These are phyloP conservation scores for Amblyjoppa proteus DNA, from an alignment of 2,888 invertebrate species.

Conservation along the genomic window DNA sequence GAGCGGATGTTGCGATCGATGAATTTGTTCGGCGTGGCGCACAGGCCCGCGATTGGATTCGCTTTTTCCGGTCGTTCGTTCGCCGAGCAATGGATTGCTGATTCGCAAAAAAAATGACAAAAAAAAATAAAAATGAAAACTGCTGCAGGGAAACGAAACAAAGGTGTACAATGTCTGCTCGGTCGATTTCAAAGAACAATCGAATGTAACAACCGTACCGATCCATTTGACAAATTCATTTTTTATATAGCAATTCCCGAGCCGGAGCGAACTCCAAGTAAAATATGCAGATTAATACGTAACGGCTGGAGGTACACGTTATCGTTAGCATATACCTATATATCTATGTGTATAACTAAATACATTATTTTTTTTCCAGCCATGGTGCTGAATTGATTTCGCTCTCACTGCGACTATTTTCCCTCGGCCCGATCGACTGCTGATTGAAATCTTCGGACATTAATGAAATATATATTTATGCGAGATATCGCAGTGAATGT, in stretches of 20 bases:
- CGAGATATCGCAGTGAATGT: no score
- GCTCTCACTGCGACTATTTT: background rate
- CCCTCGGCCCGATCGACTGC: background rate
- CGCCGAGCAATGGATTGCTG: background rate
- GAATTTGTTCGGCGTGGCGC: constrained; percentile 10
- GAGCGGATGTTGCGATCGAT: constrained; percentile 28
- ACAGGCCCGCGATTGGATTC: constrained; percentile 5
- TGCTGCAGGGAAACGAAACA: background rate
- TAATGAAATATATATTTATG: no score
- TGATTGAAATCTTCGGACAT: background rate
- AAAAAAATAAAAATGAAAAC: background rate
- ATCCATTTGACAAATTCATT: constrained; percentile 12
- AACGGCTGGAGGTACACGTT: background rate
- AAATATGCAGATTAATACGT: constrained; percentile 13
- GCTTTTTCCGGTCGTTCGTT: constrained; percentile 10
- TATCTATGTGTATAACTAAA: no score
- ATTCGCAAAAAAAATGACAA: background rate
- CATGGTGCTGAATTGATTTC: background rate
- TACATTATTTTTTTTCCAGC: no score
- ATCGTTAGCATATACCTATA: background rate
- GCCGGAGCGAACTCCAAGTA: background rate
- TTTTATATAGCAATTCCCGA: background rate
- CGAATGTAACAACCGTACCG: background rate
- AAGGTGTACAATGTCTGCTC: background rate
- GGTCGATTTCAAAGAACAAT: constrained; percentile 8